phyloP scores from a whole-genome alignment of 2,113 vertebrate species.

The Catharus minimus region DNA sequence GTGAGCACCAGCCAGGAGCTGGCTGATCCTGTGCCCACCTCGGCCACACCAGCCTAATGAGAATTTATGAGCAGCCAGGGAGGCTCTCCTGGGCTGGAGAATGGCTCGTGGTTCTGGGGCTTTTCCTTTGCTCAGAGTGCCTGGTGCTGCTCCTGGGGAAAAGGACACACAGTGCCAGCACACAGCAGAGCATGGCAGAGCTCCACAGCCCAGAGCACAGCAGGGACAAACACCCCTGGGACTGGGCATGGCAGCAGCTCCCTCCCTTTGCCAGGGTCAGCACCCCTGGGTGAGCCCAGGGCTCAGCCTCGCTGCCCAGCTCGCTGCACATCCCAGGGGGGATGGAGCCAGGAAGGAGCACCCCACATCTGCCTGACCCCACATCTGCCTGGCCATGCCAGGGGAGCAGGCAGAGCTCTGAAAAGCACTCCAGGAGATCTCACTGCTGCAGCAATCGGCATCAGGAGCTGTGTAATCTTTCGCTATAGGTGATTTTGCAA shows the following conservation, averaged over 20 bases:
- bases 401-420: background rate
- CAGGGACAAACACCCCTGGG: rapidly evolving
- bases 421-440: background rate
- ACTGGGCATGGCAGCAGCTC: background rate
- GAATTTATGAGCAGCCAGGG: background rate
- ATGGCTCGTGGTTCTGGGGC: rapidly evolving
- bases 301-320: background rate
- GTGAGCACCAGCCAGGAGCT: background rate
- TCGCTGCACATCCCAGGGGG: rapidly evolving
- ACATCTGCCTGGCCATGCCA: rapidly evolving
- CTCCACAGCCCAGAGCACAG: background rate
- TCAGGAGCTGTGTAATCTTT: background rate
- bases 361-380: background rate
- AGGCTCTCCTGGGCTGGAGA: background rate
- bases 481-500: constrained; percentile 11
- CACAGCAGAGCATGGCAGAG: rapidly evolving
- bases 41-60: background rate
- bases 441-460: background rate
- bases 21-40: background rate
- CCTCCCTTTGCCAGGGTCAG: background rate
- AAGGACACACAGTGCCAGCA: background rate
- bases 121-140: background rate
- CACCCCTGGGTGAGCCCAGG: background rate
- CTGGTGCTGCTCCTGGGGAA: background rate
- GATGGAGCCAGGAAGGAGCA: background rate